Evolutionary conservation across 2,888 invertebrate species (phyloP), one percentile per base, ranked within the genome.

Genomic region (Myathropa florea): DNA sequence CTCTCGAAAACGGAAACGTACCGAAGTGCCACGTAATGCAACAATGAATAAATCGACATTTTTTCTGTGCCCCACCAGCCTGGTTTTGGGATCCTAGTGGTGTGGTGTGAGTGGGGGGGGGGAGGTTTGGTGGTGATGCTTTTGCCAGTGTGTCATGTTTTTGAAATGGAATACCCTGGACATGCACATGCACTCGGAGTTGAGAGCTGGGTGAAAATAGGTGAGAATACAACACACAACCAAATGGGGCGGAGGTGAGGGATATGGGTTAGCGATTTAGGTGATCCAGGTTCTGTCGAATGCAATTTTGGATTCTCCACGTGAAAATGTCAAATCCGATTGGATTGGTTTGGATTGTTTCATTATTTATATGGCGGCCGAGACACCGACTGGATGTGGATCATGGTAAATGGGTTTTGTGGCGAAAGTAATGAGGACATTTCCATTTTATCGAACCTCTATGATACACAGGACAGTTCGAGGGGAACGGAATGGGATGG

Each of bases 21-120:
- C 68, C 70, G 63, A 73, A 81, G 77, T 64, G 82, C 86, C 61
- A 86, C 75, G 82, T 75, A 86, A 86, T 83, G 86, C 83, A 83
- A 86, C 86, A 86, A 86, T 86, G 86, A 86, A 86, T 86, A 83
- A 83, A 86, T 86, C 78, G 82, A 75, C 82, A 71, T 86, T 71
- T 82, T 82, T 83, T 76, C n/a, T n/a, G n/a, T n/a, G 60, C 65
- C 77, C 63, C 70, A 70, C 46, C 53, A 46, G 33, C 55, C 60
- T 33, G 33, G 23, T 64, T n/a, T 65, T 79, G 63, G 36, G 26
- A 33, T 55, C 18, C 30, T 55, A 23, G 26, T 67, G n/a, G 21
- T 9, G 23, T n/a, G n/a, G n/a, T n/a, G n/a, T n/a, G n/a, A n/a
- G n/a, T 1, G 18, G 0, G 46, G 46, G 46, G 6, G 46, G 18